Conservation (phyloP, 1,140 invertebrate species). For the Drosophila saltans region DNA sequence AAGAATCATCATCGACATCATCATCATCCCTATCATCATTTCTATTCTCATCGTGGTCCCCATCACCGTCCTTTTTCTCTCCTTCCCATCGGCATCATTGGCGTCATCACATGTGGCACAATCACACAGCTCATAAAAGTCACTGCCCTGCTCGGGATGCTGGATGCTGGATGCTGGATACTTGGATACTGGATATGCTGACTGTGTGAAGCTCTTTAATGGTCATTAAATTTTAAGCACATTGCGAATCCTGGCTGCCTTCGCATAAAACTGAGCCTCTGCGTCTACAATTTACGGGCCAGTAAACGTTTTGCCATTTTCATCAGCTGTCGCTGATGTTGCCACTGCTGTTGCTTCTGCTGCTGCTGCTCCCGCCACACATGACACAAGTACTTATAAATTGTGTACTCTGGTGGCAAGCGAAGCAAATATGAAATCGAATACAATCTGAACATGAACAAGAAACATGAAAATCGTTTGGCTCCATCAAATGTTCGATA, state of each 20-base stretch:
- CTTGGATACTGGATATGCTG: slow-evolving; percentile 21
- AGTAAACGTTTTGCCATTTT: slow-evolving; percentile 67
- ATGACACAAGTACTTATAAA: slow-evolving; percentile 60
- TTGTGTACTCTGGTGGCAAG: slow-evolving; percentile 42
- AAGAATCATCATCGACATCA: neutral
- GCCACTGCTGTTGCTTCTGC: slow-evolving; percentile 4
- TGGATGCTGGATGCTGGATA: neutral
- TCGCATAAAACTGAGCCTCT: slow-evolving; percentile 54
- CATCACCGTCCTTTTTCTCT: too few relatives aligned
- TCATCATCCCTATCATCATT: neutral
- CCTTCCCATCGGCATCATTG: neutral
- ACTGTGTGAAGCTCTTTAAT: slow-evolving; percentile 57
- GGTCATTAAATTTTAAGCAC: slow-evolving; percentile 78
- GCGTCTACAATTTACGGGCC: slow-evolving; percentile 63
- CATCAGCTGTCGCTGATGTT: slow-evolving; percentile 55
- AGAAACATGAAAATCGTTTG: slow-evolving; percentile 44
- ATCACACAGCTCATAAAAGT: slow-evolving; percentile 80
- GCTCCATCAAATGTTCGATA: slow-evolving; percentile 21
- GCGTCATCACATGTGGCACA: slow-evolving; percentile 46
- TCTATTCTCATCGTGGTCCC: neutral
- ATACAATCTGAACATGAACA: slow-evolving; percentile 41
- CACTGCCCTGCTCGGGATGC: slow-evolving; percentile 22
- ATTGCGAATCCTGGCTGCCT: slow-evolving; percentile 47
- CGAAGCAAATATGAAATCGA: slow-evolving; percentile 64
- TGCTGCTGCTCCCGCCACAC: slow-evolving; percentile 18